These are phyloP conservation scores for Ditula angustiorana DNA, from an alignment of 2,888 invertebrate species.

Conservation along the genomic window DNA sequence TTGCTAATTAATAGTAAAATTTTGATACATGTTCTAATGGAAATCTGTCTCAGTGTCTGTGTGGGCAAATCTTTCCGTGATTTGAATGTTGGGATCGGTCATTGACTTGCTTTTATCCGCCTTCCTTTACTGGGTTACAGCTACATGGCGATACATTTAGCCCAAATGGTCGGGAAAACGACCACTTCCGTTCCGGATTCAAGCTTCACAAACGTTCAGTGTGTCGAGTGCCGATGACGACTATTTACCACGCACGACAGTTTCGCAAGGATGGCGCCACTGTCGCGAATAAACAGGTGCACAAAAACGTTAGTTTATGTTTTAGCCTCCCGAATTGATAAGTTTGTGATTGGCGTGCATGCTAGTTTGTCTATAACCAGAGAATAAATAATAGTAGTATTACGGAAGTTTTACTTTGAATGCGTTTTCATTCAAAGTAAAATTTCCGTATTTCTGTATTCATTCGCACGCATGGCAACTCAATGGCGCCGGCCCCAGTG, in stretches of 20 bases:
- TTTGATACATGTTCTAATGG: no score
- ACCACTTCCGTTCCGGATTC: background rate
- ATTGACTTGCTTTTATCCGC: background rate
- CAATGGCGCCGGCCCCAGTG: no score
- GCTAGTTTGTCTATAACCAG: background rate
- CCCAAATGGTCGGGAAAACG: background rate
- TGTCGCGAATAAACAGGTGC: background rate
- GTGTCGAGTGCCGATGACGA: background rate
- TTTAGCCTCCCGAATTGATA: background rate
- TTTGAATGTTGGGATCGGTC: no score
- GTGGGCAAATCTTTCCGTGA: no score
- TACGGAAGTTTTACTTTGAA: no score
- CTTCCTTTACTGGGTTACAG: background rate
- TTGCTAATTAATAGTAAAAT: no score
- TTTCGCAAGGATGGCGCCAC: background rate
- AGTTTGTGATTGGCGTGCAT: background rate
- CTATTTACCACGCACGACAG: background rate
- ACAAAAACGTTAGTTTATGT: background rate
- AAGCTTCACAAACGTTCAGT: background rate
- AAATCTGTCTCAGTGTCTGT: no score
- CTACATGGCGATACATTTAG: background rate
- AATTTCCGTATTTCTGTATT: no score
- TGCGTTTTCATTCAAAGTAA: no score
- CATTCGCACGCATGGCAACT: no score
- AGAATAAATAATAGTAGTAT: no score